Base-by-base conservation (phyloP, 2,888 invertebrate genomes). In the Macrophya alboannulata region DNA sequence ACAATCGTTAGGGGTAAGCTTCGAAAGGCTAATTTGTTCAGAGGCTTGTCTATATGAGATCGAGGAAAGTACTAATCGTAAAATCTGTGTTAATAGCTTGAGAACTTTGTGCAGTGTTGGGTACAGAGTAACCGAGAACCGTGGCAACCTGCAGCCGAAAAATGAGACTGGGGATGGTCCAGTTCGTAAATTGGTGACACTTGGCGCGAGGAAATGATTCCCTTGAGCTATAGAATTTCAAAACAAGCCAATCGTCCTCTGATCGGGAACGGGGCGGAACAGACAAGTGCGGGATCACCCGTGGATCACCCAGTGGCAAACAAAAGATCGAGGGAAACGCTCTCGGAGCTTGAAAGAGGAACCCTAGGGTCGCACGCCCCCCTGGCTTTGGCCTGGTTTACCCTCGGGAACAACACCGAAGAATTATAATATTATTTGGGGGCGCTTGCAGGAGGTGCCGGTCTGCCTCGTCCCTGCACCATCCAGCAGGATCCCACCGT, bases 241-340 rank as follows among this genome's bases (percentile, higher is more conserved):
- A 90, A 91, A 91, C 91, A 91, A 90, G 88, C 90, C 90, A 91
- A 91, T 92, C 90, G 89, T 88, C 87, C 86, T 76, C 86, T 86
- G 86, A 88, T 86, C 87, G 85, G 86, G 87, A 88, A 87, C 88
- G 87, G 89, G 88, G 65, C 62, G 45, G 31, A 51, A 25, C 21
- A 45, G 48, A n/a, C 83, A 83, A 83, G 83, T 83, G 83, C 62
- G 81, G 51, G 68, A 83, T 83, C 83, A 71, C 83, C 31, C 40
- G 48, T 45, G 77, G 77, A 77, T 77, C 48, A 51, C 21, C 74
- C 55, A 43, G 65, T n/a, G 83, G 48, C 83, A 59, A 21, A 68
- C 83, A 83, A 83, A 83, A 83, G 83, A 68, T 48, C 48, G 48
- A 31, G 65, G 48, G 83, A 51, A 65, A 81, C 21, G 45, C 48